These are phyloP conservation scores for Girardia tigrina DNA, from an alignment of 2,888 invertebrate genomes.

Conservation along the genomic window DNA sequence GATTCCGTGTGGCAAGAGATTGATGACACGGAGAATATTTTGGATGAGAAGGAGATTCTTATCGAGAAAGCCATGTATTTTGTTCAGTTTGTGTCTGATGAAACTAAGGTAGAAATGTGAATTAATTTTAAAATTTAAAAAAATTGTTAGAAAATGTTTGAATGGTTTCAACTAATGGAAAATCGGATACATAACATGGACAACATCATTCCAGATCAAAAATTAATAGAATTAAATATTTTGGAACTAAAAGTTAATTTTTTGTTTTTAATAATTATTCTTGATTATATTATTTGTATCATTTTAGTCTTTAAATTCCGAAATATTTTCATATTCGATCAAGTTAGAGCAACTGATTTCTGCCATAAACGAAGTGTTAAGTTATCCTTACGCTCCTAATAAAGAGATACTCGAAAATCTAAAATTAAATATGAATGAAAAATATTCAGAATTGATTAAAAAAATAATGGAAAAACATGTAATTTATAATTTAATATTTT, in stretches of 20 bases:
- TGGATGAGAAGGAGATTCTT: not conserved
- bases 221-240: not conserved
- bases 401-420: not conserved
- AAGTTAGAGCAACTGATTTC: not conserved
- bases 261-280: not conserved
- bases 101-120: not conserved
- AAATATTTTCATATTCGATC: not conserved
- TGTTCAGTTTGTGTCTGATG: not conserved
- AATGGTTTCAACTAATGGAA: not conserved
- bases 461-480: not conserved
- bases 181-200: not conserved
- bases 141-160: not conserved
- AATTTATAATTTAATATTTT: not conserved
- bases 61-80: not conserved
- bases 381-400: not conserved
- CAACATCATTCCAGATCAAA: not conserved
- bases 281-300: not conserved
- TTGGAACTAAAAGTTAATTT: not conserved
- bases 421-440: conserved; percentile 4
- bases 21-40: not conserved
- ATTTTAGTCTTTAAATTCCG: not conserved
- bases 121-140: not conserved
- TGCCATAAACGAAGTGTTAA: not conserved
- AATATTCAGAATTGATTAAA: conserved; percentile 13
- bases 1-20: not conserved